A percentile compares a stretch with the other conserved stretches of the same genome.
These are phyloP conservation scores for Bugula neritina DNA, from an alignment of 2,888 invertebrate species.

Conservation along the genomic window DNA sequence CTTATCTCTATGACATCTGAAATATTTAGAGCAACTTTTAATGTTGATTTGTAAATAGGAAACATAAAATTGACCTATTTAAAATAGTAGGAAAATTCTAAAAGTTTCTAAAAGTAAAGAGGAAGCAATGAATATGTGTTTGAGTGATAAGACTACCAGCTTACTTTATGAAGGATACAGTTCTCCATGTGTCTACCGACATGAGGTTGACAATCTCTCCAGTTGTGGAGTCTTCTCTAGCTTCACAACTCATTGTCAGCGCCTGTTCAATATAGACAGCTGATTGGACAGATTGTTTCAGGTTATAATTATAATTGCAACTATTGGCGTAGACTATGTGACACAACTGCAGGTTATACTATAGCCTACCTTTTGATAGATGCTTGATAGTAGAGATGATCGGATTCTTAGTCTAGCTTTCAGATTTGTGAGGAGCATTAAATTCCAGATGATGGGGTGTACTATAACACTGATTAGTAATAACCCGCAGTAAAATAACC, in stretches of 20 bases:
- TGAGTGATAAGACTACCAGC: too few relatives aligned
- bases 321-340: too few relatives aligned
- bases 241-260: conserved; percentile 45
- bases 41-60: too few relatives aligned
- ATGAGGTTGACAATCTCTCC: conserved; percentile 53
- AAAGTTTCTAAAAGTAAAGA: too few relatives aligned
- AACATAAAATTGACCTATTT: too few relatives aligned
- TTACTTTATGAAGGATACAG: neutral
- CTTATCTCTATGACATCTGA: too few relatives aligned
- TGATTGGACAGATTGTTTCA: too few relatives aligned
- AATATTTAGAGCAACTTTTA: too few relatives aligned
- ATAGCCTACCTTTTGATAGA: neutral
- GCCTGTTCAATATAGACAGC: conserved; percentile 36
- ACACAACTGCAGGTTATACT: too few relatives aligned
- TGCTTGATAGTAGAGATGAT: neutral
- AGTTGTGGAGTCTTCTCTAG: conserved; percentile 42
- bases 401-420: neutral
- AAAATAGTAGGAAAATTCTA: too few relatives aligned
- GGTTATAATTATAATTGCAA: too few relatives aligned
- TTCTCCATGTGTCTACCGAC: conserved; percentile 51
- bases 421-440: neutral
- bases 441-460: neutral
- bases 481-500: neutral
- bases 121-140: too few relatives aligned
- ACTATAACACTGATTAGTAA: neutral